These are phyloP conservation scores for Cynoglossus semilaevis DNA, from an alignment of 2,113 vertebrate genomes.

Conservation along the genomic window DNA sequence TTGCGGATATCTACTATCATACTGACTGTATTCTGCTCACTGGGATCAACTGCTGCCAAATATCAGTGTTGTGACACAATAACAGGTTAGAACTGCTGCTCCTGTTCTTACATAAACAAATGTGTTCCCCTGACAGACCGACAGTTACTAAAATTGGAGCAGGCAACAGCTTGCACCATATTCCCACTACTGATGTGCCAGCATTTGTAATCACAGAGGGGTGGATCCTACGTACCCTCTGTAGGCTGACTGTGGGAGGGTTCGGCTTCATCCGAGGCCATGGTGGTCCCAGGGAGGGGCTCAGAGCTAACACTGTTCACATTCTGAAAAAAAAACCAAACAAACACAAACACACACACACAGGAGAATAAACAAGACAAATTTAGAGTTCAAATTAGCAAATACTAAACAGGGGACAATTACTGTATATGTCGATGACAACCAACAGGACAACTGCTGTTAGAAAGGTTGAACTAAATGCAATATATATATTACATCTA, in stretches of 20 bases:
- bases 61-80: slow-evolving; percentile 18
- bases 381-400: too few relatives aligned
- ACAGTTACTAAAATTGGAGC: slow-evolving; percentile 37
- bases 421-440: too few relatives aligned
- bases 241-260: slow-evolving; percentile 31
- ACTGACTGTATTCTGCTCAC: not conserved
- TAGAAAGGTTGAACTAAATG: too few relatives aligned
- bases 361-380: not conserved
- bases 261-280: slow-evolving; percentile 50
- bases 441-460: too few relatives aligned
- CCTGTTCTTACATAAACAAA: slow-evolving; percentile 32
- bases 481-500: too few relatives aligned
- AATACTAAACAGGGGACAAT: too few relatives aligned
- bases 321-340: slow-evolving; percentile 55
- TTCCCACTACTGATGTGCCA: slow-evolving; percentile 20
- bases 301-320: slow-evolving; percentile 67
- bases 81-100: slow-evolving; percentile 16
- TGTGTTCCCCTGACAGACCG: slow-evolving; percentile 30
- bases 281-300: slow-evolving; percentile 56
- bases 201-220: not conserved
- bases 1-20: not conserved
- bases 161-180: slow-evolving; percentile 37
- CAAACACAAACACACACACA: too few relatives aligned
- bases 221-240: slow-evolving; percentile 47
- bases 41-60: slow-evolving; percentile 1